Conservation (phyloP, 2,113 vertebrate species). For the Delphinus delphis region DNA sequence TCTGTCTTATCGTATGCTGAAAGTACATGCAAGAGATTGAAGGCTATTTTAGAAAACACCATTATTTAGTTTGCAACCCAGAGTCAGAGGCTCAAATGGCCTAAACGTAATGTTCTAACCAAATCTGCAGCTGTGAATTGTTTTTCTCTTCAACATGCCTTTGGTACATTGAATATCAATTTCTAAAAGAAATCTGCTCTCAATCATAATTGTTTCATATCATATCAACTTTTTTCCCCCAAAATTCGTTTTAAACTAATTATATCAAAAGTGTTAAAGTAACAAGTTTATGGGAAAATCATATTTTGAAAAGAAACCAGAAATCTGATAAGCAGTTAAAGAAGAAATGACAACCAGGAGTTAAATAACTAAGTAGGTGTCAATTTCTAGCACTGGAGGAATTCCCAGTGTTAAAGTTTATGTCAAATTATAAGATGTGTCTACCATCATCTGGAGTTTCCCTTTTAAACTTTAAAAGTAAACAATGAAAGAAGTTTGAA, state of each 20-base stretch:
- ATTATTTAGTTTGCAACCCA: constrained; percentile 48
- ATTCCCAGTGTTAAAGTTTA: background rate
- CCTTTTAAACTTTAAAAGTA: constrained; percentile 58
- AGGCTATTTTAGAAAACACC: constrained; percentile 64
- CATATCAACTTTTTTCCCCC: background rate
- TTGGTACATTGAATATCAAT: background rate
- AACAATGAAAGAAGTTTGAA: constrained; percentile 9
- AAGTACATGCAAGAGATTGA: constrained; percentile 30
- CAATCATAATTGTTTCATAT: background rate
- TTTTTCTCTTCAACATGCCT: background rate
- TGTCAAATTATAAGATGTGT: constrained; percentile 19
- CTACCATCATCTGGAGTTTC: constrained; percentile 3
- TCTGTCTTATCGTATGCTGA: constrained; percentile 14
- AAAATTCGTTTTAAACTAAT: constrained; percentile 48
- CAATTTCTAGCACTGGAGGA: background rate
- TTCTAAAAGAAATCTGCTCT: constrained; percentile 40
- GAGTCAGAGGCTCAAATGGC: constrained; percentile 18
- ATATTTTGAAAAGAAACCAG: constrained; percentile 17
- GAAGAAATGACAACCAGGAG: constrained; percentile 11
- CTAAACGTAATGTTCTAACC: constrained; percentile 47
- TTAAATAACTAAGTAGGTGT: background rate
- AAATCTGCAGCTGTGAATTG: constrained; percentile 41
- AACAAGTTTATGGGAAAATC: background rate
- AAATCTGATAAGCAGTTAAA: constrained; percentile 37
- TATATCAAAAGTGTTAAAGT: constrained; percentile 7